Conservation (phyloP, 2,797 vertebrate genomes). For the Sebastes minor region DNA sequence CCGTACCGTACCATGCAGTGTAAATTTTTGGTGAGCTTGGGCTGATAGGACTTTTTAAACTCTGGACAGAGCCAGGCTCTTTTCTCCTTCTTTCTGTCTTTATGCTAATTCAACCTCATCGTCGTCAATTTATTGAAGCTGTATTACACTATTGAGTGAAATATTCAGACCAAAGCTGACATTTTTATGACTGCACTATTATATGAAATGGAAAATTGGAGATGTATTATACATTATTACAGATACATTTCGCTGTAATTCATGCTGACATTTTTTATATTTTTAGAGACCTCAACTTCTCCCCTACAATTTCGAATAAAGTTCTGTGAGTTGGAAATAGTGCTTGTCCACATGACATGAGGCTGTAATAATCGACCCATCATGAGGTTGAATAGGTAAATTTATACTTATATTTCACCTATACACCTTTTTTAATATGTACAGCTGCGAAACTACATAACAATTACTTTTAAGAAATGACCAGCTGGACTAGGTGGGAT, state of each 20-base stretch:
- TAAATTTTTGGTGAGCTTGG: background rate
- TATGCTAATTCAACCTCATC: background rate
- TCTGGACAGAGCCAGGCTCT: background rate
- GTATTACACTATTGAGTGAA: constrained; percentile 2
- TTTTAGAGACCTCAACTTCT: constrained; percentile 2
- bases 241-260: constrained; percentile 2
- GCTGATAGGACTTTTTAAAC: background rate
- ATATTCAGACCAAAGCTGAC: constrained; percentile 11
- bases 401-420: constrained; percentile 30
- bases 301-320: constrained; percentile 4
- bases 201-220: background rate
- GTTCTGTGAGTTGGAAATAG: background rate
- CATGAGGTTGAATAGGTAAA: constrained; percentile 16
- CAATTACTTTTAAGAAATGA: constrained; percentile 61
- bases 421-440: constrained; percentile 26
- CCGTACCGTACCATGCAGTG: background rate
- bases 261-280: constrained; percentile 2
- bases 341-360: constrained; percentile 1
- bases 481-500: constrained; percentile 44
- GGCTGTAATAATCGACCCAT: constrained; percentile 32
- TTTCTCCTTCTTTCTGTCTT: background rate
- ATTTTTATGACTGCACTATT: constrained; percentile 20
- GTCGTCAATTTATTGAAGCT: background rate
- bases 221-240: background rate
- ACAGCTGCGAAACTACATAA: constrained; percentile 50